phyloP scores from a whole-genome alignment of 2,797 vertebrate species.

The Centroberyx gerrardi region DNA sequence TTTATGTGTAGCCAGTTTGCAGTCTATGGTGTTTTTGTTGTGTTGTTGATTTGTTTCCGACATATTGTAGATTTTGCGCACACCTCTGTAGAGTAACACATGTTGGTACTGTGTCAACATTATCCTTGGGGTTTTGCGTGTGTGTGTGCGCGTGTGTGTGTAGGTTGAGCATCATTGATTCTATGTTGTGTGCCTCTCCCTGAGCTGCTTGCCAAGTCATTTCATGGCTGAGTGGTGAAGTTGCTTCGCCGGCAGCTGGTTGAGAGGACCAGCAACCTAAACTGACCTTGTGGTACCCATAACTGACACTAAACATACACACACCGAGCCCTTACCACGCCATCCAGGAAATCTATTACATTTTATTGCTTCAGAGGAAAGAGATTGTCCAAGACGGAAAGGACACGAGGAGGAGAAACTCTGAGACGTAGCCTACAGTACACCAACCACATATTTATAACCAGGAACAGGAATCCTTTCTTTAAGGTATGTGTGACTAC shows the following conservation, averaged over 20 bases:
- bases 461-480: no score
- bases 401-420: conserved; percentile 66
- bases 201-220: conserved; percentile 84
- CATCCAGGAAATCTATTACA: conserved; percentile 76
- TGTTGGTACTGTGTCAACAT: conserved; percentile 79
- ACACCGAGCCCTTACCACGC: conserved; percentile 69
- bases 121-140: conserved; percentile 76
- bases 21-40: neutral
- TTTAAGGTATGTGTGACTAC: no score
- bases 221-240: conserved; percentile 85
- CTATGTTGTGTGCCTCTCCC: conserved; percentile 75
- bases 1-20: conserved; percentile 25
- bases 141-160: conserved; percentile 38
- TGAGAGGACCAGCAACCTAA: conserved; percentile 83
- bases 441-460: conserved; percentile 4
- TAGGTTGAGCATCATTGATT: conserved; percentile 81
- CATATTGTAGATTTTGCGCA: conserved; percentile 50
- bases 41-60: conserved; percentile 45
- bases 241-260: conserved; percentile 84
- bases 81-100: conserved; percentile 61
- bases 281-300: conserved; percentile 85
- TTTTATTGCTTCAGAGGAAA: conserved; percentile 74
- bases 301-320: conserved; percentile 77
- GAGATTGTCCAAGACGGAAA: conserved; percentile 67
- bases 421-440: conserved; percentile 12